Evolutionary conservation across 2,113 vertebrate genomes (phyloP).

Genomic region (Hemibates koningsi): DNA sequence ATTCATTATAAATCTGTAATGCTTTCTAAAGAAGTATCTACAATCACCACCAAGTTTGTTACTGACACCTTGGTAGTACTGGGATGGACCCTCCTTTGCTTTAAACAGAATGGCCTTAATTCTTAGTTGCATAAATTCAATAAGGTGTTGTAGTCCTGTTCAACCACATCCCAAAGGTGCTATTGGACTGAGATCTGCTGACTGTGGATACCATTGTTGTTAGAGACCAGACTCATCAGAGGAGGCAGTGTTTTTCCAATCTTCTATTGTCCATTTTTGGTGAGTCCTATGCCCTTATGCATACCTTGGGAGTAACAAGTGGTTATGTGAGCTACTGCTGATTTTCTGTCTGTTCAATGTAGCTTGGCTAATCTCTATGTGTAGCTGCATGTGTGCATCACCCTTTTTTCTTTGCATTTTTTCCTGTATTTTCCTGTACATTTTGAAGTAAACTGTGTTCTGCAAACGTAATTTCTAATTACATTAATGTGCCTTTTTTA

Average conservation of each 20-base stretch:
- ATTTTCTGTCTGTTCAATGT: not conserved
- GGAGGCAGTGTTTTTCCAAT: not conserved
- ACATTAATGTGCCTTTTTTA: not conserved
- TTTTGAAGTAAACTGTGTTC: not conserved
- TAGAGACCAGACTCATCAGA: not conserved
- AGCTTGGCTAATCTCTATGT: not conserved
- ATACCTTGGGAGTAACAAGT: not conserved
- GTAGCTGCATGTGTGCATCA: not conserved
- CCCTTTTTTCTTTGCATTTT: not conserved
- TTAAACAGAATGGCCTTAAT: not conserved
- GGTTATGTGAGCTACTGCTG: not conserved
- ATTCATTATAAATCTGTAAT: not conserved
- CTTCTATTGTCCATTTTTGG: not conserved
- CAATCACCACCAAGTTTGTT: not conserved
- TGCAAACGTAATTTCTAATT: not conserved
- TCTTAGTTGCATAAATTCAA: not conserved
- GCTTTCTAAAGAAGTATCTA: not conserved
- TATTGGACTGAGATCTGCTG: not conserved
- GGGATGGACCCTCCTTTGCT: not conserved
- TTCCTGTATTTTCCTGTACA: not conserved
- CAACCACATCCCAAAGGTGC: not conserved
- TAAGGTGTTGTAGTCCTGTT: not conserved
- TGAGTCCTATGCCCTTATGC: not conserved
- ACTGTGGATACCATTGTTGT: not conserved
- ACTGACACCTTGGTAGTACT: not conserved